Base-by-base conservation (phyloP, 2,888 invertebrate genomes). In the Cheilosia vernalis region DNA sequence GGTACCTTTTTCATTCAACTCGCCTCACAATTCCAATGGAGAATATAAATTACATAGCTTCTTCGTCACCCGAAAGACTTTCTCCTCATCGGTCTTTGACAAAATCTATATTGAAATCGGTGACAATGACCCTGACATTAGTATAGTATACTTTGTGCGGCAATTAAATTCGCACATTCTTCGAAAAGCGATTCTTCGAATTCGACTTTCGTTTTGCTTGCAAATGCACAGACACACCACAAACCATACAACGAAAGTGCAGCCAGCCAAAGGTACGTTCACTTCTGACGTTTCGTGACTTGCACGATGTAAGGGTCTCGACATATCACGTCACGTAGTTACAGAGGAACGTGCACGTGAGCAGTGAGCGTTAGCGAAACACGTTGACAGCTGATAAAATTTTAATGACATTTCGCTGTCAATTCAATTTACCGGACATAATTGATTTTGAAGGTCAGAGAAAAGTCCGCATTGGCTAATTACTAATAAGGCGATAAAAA, bases 331-430 rank as follows among this genome's bases (percentile, higher is more conserved):
- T 82, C 82, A 82, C 82, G 82, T 82, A 76, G 15, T 37, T 30
- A 47, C 82, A 66, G 76, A 82, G 66, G 76, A 44, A 33, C 13
- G 61, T 33, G 56, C 30, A 77, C 70, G 72, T 77, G 82, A 55
- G 55, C n/a, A n/a, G n/a, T n/a, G 21, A 21, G 21, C 64, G 44
- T 56, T 53, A 53, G 61, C 44, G 7, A 77, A 58, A 63, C 24
- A 17, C 47, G 61, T 51, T 73, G 79, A 74, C 83, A 79, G 72
- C 30, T 83, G 78, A 83, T 78, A 61, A 58, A 49, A 42, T 60
- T 72, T 66, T 30, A 72, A 67, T 72, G 82, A 77, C 77, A 77
- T 70, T 64, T 69, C 44, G 42, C 76, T 56, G 70, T 51, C 69
- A 74, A 67, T 61, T 74, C 7, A 44, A 17, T 4, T 15, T n/a